A percentile compares a stretch with the other conserved stretches of the same genome.
phyloP scores from a whole-genome alignment of 2,888 invertebrate genomes.

The Vesta saturnalis region DNA sequence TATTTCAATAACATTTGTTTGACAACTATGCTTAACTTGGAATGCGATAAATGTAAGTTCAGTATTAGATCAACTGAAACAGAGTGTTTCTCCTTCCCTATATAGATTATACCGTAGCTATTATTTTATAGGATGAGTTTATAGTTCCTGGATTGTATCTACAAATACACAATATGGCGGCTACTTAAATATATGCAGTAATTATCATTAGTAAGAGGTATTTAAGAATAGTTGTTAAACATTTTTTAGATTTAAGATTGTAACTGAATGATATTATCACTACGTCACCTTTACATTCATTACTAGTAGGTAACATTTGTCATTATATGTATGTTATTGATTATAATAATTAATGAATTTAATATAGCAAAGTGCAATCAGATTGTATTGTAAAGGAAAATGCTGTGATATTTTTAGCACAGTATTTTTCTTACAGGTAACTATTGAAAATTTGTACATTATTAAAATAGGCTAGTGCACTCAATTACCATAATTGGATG shows the following conservation, averaged over 20 bases:
- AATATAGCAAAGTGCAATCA: conserved; percentile 19
- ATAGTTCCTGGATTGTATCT: conserved; percentile 29
- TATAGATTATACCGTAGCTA: conserved; percentile 13
- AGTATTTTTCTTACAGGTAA: background rate
- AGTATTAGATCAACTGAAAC: conserved; percentile 9
- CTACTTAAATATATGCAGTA: conserved; percentile 33
- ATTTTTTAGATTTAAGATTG: conserved; percentile 17
- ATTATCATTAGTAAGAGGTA: conserved; percentile 19
- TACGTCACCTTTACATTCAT: conserved; percentile 41
- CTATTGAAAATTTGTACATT: background rate
- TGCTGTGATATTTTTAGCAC: background rate
- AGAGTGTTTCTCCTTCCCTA: background rate
- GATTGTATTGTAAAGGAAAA: too few relatives aligned
- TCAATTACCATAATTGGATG: conserved; percentile 20
- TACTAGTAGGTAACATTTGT: conserved; percentile 22
- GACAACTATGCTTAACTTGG: conserved; percentile 32
- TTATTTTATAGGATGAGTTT: background rate
- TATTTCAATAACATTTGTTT: conserved; percentile 29
- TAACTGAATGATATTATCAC: conserved; percentile 41
- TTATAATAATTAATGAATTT: conserved; percentile 30
- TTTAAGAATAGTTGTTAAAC: conserved; percentile 37
- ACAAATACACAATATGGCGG: conserved; percentile 27
- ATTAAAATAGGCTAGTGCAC: conserved; percentile 7
- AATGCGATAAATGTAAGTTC: background rate
- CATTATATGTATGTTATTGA: conserved; percentile 31